Evolutionary conservation across 2,888 invertebrate genomes (phyloP).

Genomic region (Scelioninae gen. 1): DNA sequence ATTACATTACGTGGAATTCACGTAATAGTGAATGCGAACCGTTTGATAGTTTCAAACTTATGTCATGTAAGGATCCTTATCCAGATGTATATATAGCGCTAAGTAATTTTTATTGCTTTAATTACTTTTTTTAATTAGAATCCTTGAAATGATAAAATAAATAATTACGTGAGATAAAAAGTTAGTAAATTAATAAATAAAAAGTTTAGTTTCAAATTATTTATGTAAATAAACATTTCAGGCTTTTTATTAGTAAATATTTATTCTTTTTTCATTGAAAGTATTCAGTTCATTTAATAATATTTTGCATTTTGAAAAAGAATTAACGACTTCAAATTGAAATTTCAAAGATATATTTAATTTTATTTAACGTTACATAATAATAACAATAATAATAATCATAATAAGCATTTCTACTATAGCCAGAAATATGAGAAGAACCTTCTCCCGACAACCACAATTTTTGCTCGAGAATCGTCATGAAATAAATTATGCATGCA

Average conservation of each 20-base stretch:
- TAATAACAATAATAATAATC: neutral
- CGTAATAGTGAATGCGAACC: slow-evolving; percentile 23
- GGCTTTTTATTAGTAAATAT: too few species aligned
- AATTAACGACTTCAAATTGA: too few species aligned
- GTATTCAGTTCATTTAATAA: too few species aligned
- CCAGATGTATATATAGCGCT: too few species aligned
- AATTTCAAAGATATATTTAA: neutral
- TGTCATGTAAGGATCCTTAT: neutral
- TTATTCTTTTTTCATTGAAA: too few species aligned
- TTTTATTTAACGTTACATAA: neutral
- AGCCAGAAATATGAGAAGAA: slow-evolving; percentile 47
- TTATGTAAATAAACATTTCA: too few species aligned
- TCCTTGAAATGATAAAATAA: too few species aligned
- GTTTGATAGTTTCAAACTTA: neutral
- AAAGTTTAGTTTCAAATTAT: too few species aligned
- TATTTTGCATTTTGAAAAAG: too few species aligned
- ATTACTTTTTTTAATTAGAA: too few species aligned
- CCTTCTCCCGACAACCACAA: slow-evolving; percentile 65
- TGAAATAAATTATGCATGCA: slow-evolving; percentile 79
- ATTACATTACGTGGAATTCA: slow-evolving; percentile 39
- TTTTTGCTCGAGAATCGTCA: slow-evolving; percentile 75
- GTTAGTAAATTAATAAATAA: too few species aligned
- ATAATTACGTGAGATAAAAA: too few species aligned
- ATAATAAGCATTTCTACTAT: neutral
- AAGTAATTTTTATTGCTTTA: neutral